Base-by-base conservation (phyloP, 2,113 vertebrate genomes). In the Neolamprologus toae region DNA sequence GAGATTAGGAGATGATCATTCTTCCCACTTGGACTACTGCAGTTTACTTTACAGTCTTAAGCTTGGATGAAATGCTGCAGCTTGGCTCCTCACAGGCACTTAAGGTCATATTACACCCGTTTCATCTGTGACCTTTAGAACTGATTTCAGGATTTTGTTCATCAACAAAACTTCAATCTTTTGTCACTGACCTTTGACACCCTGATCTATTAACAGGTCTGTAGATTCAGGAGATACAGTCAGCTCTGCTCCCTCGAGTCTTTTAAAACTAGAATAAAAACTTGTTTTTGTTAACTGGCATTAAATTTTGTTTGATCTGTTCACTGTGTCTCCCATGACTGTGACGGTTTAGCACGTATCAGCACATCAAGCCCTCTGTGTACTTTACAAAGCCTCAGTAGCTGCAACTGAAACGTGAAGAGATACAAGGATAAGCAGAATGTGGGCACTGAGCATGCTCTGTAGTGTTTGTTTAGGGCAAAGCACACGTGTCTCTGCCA, bases 241-340 rank as follows among this genome's bases (percentile, higher is more conserved):
- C 61, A 35, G 61, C 0, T 63, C 59, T 63, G 31, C 61, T 35
- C 61, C 61, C 6, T 66, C 17, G 0, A 66, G 31, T 35, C 31
- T 66, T 35, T 66, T 35, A 66, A 66, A 35, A 66, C 16, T 66
- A 66, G 17, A 66, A 35, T 35, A 7, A 66, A 66, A 66, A 66
- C 2, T 0, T 35, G 61, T 66, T 66, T 68, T 68, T 68, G 31
- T 68, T 68, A 8, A 21, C 35, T 21, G 33, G 0, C 7, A 68
- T 68, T 21, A 68, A 37, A 37, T 0, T 66, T 35, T 3, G 17
- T 35, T 66, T n/a, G 4, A 1, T 66, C 61, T 5, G 61, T 35
- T 66, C 61, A 35, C 4, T n/a, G 33, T 37, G 33, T 35, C 33
- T 37, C 5, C 54, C 8, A 3, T 4, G 14, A 31, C 57, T 61